Evolutionary conservation across 2,113 vertebrate genomes (phyloP).

Genomic region (Plecturocebus donacophilus): DNA sequence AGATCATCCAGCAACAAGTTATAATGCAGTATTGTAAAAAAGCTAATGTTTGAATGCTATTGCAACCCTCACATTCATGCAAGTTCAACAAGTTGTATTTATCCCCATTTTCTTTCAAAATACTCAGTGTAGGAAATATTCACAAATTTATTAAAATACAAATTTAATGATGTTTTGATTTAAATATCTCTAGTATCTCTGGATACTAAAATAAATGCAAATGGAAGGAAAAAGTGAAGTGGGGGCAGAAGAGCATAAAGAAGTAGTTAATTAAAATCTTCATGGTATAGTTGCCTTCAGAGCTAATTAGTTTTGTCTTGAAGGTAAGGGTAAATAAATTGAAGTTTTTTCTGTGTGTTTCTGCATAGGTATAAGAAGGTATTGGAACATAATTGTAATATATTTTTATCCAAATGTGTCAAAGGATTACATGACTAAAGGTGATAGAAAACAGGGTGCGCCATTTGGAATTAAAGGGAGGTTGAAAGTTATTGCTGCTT

Average conservation of each 20-base stretch:
- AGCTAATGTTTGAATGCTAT: neutral
- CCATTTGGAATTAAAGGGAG: neutral
- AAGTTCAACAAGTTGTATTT: neutral
- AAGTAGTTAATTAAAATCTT: neutral
- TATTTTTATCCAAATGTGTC: neutral
- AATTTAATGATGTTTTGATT: neutral
- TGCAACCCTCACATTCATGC: neutral
- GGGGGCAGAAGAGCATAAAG: neutral
- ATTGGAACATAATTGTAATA: neutral
- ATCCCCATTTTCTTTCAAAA: neutral
- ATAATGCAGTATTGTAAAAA: neutral
- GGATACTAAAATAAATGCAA: neutral
- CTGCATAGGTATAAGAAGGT: neutral
- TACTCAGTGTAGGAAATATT: neutral
- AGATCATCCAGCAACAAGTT: neutral
- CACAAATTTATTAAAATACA: neutral
- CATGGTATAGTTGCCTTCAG: neutral
- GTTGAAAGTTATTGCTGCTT: neutral
- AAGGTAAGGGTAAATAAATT: neutral
- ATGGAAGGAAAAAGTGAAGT: neutral
- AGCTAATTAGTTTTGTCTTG: neutral
- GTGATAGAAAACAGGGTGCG: neutral
- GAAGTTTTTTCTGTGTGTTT: constrained; percentile 18
- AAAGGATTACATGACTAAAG: neutral
- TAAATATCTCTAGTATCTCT: neutral